Conservation (phyloP, 2,797 vertebrate genomes). For the Acestrorhynchus altus region DNA sequence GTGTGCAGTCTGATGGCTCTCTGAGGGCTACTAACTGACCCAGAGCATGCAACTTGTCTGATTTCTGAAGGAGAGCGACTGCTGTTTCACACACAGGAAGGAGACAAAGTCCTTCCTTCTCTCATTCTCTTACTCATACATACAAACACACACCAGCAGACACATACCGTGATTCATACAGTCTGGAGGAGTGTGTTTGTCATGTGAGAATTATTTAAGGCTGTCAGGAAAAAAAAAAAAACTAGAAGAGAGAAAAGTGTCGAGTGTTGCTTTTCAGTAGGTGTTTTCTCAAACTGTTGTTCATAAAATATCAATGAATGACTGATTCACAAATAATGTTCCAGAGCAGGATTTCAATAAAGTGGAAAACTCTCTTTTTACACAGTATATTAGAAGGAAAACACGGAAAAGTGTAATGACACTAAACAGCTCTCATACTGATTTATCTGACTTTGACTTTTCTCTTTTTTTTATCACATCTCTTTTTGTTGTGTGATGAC, state of each 20-base stretch:
- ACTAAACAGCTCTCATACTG: no score
- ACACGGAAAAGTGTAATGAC: no score
- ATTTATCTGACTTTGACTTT: no score
- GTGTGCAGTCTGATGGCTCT: slow-evolving; percentile 28
- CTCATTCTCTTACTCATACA: background rate
- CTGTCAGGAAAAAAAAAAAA: background rate
- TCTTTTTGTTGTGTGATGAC: no score
- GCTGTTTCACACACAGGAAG: slow-evolving; percentile 15
- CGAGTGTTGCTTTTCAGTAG: background rate
- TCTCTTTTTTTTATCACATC: no score
- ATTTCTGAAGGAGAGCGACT: slow-evolving; percentile 13
- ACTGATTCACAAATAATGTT: background rate
- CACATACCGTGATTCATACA: slow-evolving; percentile 31
- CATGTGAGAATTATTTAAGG: slow-evolving; percentile 7
- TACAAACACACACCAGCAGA: no score
- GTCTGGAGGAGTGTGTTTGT: slow-evolving; percentile 16
- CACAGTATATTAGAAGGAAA: no score
- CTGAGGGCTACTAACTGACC: slow-evolving; percentile 9
- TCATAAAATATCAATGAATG: background rate
- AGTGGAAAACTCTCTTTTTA: no score
- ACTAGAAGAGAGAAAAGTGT: background rate
- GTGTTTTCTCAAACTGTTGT: background rate
- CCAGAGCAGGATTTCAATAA: background rate
- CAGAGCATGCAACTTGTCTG: slow-evolving; percentile 5
- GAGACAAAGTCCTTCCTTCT: slow-evolving; percentile 12